Evolutionary conservation across 2,797 vertebrate species (phyloP).

Genomic region (Taeniopygia guttata): DNA sequence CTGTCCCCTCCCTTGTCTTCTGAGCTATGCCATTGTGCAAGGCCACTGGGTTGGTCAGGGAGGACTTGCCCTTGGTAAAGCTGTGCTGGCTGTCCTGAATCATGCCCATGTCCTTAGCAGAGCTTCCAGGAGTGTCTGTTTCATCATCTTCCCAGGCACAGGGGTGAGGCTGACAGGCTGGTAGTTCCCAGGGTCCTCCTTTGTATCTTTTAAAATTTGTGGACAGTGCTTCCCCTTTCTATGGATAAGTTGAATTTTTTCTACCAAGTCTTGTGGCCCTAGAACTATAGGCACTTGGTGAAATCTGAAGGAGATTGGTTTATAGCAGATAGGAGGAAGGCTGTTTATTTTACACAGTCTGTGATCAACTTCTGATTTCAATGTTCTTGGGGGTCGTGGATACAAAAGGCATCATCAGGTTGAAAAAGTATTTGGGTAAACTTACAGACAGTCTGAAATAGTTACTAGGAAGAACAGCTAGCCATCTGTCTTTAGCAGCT

Average conservation of each 20-base stretch:
- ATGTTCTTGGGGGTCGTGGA: background rate
- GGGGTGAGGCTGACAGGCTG: background rate
- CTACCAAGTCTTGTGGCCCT: background rate
- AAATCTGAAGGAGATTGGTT: background rate
- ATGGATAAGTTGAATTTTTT: background rate
- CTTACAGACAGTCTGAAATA: background rate
- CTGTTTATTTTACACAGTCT: background rate
- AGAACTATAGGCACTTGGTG: background rate
- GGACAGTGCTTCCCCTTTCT: background rate
- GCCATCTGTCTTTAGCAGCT: background rate
- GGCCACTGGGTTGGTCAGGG: background rate
- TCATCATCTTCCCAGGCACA: background rate
- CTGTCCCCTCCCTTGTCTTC: background rate
- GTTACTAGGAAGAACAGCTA: background rate
- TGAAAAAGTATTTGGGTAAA: background rate
- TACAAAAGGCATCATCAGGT: background rate
- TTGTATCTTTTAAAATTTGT: background rate
- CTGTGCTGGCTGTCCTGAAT: background rate
- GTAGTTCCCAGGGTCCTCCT: background rate
- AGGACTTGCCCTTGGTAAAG: background rate
- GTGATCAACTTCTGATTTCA: background rate
- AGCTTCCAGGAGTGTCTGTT: background rate
- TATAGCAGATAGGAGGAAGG: background rate
- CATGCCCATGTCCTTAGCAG: background rate
- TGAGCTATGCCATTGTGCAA: rapidly evolving